Evolutionary conservation across 1,140 invertebrate species (phyloP), one percentile per base, ranked within the genome.

Genomic region (Littorina saxatilis): DNA sequence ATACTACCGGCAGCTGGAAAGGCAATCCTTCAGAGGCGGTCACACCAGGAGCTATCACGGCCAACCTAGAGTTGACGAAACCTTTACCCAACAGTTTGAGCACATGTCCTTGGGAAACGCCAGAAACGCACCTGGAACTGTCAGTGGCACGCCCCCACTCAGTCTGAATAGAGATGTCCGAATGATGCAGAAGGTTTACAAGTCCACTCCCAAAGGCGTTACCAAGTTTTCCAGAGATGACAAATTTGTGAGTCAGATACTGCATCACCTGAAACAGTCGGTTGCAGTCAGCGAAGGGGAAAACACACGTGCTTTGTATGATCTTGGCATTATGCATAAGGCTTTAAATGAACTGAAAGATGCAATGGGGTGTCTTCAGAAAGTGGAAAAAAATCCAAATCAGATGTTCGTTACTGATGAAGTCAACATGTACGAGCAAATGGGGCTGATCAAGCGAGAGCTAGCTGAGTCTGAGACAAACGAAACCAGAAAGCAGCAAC

Each of bases 281-380:
- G 27, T 77, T 13, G 35, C 32, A 20, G 58, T 77, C 74, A 77
- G 74, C 20, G 29, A 37, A 17, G 47, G 55, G 2, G 11, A 35
- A 40, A 77, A 61, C 29, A 77, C 11, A n/a, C 23, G 74, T 37
- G 52, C 47, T 29, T n/a, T 77, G 3, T 77, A 77, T 61, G 74
- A 77, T 37, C 23, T 61, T 40, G 72, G 40, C n/a, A 47, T 74
- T 50, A 17, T 77, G 3, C 35, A 55, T 5, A 61, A 77, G n/a
- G 29, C 27, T 13, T 32, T 77, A 1, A 37, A 32, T 20, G 35
- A 77, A 58, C 35, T 39, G 58, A 52, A 61, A 32, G 20, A 61
- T 2, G 74, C 74, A 9, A 52, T 37, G 7, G 35, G 61, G 11
- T 13, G 7, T 23, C 50, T 77, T 32, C 7, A 58, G 23, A n/a